Conservation (phyloP, 2,888 invertebrate species). For the Gandaritis pyraliata region DNA sequence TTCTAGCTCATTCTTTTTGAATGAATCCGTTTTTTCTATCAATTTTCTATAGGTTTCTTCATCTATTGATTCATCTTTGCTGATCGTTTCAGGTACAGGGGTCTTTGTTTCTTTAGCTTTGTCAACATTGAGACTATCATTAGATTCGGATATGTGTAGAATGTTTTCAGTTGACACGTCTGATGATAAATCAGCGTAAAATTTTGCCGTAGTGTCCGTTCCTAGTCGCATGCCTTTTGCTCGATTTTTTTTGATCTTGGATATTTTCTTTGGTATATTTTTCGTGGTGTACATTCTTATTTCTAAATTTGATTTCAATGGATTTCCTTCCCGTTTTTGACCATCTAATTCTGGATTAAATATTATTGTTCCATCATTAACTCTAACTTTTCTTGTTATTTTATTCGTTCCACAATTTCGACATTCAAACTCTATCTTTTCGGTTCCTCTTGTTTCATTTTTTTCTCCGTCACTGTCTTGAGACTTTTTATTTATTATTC, state of each 20-base stretch:
- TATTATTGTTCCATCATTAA: constrained; percentile 59
- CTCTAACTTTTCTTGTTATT: constrained; percentile 65
- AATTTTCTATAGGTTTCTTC: constrained; percentile 77
- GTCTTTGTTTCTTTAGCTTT: constrained; percentile 58
- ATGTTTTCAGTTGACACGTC: constrained; percentile 86
- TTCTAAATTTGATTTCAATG: constrained; percentile 73
- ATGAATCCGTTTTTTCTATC: constrained; percentile 82
- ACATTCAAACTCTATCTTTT: constrained; percentile 79
- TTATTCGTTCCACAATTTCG: constrained; percentile 77
- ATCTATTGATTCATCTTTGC: constrained; percentile 77
- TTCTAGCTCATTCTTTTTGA: constrained; percentile 81
- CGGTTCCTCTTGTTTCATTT: constrained; percentile 63
- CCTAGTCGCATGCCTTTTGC: constrained; percentile 80
- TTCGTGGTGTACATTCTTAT: constrained; percentile 87
- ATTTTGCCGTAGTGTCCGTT: constrained; percentile 84
- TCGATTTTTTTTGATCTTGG: constrained; percentile 88
- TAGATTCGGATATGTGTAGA: constrained; percentile 86
- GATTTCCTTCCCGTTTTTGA: constrained; percentile 52
- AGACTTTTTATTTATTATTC: constrained; percentile 63
- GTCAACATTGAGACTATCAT: constrained; percentile 83
- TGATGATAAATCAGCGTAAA: constrained; percentile 87
- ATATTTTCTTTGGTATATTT: constrained; percentile 88
- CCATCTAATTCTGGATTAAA: constrained; percentile 72
- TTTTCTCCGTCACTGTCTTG: constrained; percentile 71
- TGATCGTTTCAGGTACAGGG: constrained; percentile 58